Evolutionary conservation across 1,140 invertebrate genomes (phyloP), one percentile per base, ranked within the genome.

Genomic region (Zophobas atratus): DNA sequence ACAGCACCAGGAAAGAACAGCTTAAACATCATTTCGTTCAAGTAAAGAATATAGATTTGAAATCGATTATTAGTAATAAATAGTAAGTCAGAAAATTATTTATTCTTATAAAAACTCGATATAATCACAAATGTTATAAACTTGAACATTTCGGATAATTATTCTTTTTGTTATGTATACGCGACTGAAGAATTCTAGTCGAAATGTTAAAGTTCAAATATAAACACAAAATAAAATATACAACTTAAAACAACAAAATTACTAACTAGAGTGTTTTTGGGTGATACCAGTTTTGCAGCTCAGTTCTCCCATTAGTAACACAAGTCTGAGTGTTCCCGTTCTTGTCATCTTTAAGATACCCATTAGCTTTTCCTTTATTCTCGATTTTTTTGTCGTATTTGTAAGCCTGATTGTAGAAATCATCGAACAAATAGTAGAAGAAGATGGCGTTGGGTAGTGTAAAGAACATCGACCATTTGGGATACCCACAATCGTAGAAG

Each of bases 341-440:
- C 32, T 55, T 33, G 56, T 60, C 33, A 60, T 35, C 56, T 35
- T 60, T 38, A 36, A 20, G 56, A 33, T 6, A 1, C 6, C 55
- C 55, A 39, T 38, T 6, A 0, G 32, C 36, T 2, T 35, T 60
- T 3, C 20, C 41, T 6, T 67, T 43, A 20, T 67, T 67, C 20
- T 67, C 38, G 1, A 43, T 43, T 20, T 41, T 41, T 46, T 72
- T 79, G 41, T 71, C n/a, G 71, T 88, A 88, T 20, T 77, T 78
- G 81, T 93, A 92, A 46, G 92, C 86, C 86, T 91, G 92, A 76
- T 86, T 82, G 81, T 90, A 90, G 74, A 90, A 91, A 77, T 90
- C 85, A 41, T 86, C 84, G 83, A 92, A 92, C 1, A 92, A 84
- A 63, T 89, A 90, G 0, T 91, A 84, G 79, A 91, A 91, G 20